Evolutionary conservation across 2,113 vertebrate genomes (phyloP), one percentile per base, ranked within the genome.

Genomic region (Nerophis ophidion): DNA sequence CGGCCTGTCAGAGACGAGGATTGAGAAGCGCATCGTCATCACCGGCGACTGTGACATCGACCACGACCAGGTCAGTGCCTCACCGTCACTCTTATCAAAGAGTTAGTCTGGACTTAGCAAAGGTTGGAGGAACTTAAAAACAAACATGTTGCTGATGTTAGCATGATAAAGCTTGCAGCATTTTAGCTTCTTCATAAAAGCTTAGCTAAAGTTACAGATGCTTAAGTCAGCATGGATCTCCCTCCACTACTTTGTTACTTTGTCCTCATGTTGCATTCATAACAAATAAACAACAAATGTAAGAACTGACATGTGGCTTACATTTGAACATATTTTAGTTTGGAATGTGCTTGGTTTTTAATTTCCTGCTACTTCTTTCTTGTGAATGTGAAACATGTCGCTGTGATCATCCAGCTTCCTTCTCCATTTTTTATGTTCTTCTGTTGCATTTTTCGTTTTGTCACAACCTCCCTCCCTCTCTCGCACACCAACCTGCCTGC

Each of bases 11-110:
- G 97, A 99, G 91, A 99, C 97, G 8, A 93, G 97, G 89, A 99
- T 99, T 77, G 97, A 99, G 80, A 99, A 99, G 64, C 95, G 97
- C 62, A 99, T 99, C 62, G 95, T 99, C 71, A 99, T 99, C 70
- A 97, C 95, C 2, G 97, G 97, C 54, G 96, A 99, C 89, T 91
- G 93, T 12, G 95, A 97, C 84, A 96, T 99, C 72, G 97, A 99
- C 83, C 97, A 98, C 8, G 97, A 99, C 70, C 89, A 98, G 93
- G 97, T 98, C 76, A 90, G 86, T 83, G 17, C 33, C 48, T 11
- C 26, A 26, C 26, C 1, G 26, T 33, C 5, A 11, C 47, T 9
- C 36, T 57, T 38, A 5, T 15, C 11, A 55, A 19, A 12, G 8
- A 5, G 9, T 19, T 19, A 11, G 8, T 40, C 10, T 51, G 19